Evolutionary conservation across 2,797 vertebrate species (phyloP), one percentile per base, ranked within the genome.

Genomic region (Thamnophis elegans): DNA sequence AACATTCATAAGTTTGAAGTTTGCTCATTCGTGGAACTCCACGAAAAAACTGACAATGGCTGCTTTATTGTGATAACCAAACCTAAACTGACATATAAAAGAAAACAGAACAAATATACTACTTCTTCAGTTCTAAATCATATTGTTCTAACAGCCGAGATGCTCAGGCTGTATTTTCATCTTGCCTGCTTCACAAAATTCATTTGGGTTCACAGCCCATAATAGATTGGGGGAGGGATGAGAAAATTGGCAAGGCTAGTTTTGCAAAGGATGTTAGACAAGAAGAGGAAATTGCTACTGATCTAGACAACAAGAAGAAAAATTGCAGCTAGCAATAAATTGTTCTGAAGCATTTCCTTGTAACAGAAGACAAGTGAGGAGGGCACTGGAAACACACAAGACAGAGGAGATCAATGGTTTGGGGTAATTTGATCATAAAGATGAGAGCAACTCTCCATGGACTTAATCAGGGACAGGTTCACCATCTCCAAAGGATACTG

Each of bases 401-500:
- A 32, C 53, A 55, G 8, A 90, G 36, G 25, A 42, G n/a, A 85
- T 85, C 68, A 91, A 56, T 92, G 78, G 53, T 86, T 92, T 55
- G 58, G n/a, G 12, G 85, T 42, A 51, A 73, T 90, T 73, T 87
- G 60, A 87, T 59, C 32, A 62, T 53, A 85, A 90, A 85, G 51
- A 89, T 89, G 82, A 89, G 78, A 73, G 11, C 36, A 89, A 53
- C 26, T 89, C 78, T 78, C 82, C 68, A 91, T 58, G 58, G 42
- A 89, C 85, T 89, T 73, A 93, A 93, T 93, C 90, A 93, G 59
- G 56, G 78, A 53, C 58, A 16, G 54, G 60, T 91, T 91, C 51
- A 56, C 54, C 54, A 9, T 87, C 62, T 87, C 28, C 78, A 91
- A 86, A 73, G 60, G 32, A 73, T 42, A 22, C 78, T 59, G 2